Conservation (phyloP, 2,888 invertebrate species). For the Andrena praecox region DNA sequence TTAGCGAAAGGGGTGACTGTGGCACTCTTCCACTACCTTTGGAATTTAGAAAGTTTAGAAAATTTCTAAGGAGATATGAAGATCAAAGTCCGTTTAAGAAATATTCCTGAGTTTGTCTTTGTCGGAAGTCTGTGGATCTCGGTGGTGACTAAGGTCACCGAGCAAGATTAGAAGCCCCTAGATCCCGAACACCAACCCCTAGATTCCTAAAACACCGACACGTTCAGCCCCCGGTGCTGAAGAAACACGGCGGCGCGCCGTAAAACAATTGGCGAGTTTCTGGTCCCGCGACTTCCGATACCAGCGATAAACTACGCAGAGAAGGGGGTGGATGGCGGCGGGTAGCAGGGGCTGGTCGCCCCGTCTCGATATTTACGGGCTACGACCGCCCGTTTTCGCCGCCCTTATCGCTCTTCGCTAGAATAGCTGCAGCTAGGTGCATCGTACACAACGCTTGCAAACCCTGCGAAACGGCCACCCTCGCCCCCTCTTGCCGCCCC, state of each 20-base stretch:
- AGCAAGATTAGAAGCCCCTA: neutral
- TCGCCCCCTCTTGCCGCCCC: neutral
- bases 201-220: neutral
- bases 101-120: no score
- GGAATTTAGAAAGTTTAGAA: no score
- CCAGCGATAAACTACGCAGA: constrained; percentile 76
- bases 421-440: constrained; percentile 79
- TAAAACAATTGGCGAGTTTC: constrained; percentile 81
- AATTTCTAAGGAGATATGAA: no score
- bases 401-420: constrained; percentile 78
- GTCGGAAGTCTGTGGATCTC: no score
- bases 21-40: no score
- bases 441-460: constrained; percentile 71
- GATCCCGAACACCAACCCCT: neutral
- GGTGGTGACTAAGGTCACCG: neutral
- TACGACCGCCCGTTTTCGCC: constrained; percentile 77
- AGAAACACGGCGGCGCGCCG: constrained; percentile 64
- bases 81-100: no score
- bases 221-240: neutral
- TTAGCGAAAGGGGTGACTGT: no score
- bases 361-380: constrained; percentile 81
- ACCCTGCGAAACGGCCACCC: constrained; percentile 51
- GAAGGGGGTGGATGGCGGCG: constrained; percentile 16
- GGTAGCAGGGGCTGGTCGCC: constrained; percentile 29
- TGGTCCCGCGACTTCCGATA: constrained; percentile 78